Base-by-base conservation (phyloP, 2,113 vertebrate species). In the Seriola rivoliana region DNA sequence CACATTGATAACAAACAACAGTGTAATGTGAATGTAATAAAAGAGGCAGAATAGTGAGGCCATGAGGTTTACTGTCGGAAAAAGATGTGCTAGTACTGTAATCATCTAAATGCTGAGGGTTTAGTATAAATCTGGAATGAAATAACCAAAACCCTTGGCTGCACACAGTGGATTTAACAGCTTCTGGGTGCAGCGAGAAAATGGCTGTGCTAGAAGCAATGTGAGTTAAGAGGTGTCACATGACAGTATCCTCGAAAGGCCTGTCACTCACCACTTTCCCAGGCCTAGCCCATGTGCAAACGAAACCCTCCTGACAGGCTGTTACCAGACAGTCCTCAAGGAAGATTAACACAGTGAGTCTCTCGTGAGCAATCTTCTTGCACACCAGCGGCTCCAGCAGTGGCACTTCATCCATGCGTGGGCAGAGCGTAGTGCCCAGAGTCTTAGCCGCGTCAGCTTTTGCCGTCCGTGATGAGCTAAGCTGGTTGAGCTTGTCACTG, bases 241-340 rank as follows among this genome's bases (percentile, higher is more conserved):
- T 91, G 84, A 90, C 71, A 77, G 86, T 70, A 76, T 89, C 85
- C 71, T 89, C 77, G 9, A 71, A 62, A 38, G 84, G 80, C 70
- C 82, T 73, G 71, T 91, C 82, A 97, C 98, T 98, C 96, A 98
- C 98, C 98, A 97, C 97, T 97, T 99, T 99, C 91, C 98, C 98
- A 85, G 98, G 98, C 96, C 98, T 96, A 93, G 98, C 98, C 98
- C 98, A 99, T 92, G 98, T 99, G 98, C 98, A 99, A 97, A 99
- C 95, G 96, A 99, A 99, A 91, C 98, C 98, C 95, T 99, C 98
- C 96, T 99, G 98, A 96, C 98, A 99, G 93, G 98, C 98, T 95
- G 98, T 99, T 96, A 99, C 98, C 96, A 99, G 95, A 97, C 98
- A 99, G 97, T 99, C 98, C 96, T 99, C 98, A 80, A 99, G 97